Evolutionary conservation across 2,113 vertebrate genomes (phyloP), one percentile per base, ranked within the genome.

Genomic region (Mirounga angustirostris): DNA sequence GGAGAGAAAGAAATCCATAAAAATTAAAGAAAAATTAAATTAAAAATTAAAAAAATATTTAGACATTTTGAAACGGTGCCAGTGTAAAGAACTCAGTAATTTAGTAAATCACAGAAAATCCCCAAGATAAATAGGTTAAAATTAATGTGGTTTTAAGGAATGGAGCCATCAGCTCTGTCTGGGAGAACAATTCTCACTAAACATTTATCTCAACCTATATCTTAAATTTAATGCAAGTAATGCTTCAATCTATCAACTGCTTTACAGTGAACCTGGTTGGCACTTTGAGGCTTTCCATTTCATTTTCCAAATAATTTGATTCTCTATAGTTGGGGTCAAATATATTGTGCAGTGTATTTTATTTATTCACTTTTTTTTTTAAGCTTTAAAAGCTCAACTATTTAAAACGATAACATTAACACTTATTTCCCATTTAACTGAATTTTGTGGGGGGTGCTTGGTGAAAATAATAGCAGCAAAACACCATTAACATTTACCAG

Each of bases 71-170:
- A 91, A 91, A 79, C 79, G 89, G 30, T 74, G 28, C 21, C 89
- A 52, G 12, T 90, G 0, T 93, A 95, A 96, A 93, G 33, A 81
- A 96, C 63, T 90, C n/a, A 43, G 13, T 74, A 78, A 69, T 71
- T 94, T 54, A 61, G 28, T 67, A 58, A 90, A 87, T 86, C 30
- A 90, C 0, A 63, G 90, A 30, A 97, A 94, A 83, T 96, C 30
- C 40, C 67, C 30, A 79, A 82, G 14, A 73, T 43, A 83, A 28
- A 89, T 95, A 67, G 24, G 3, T 73, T 93, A 82, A 71, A 92
- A 59, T 96, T 65, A 94, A 90, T 79, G 33, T 71, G 76, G 15
- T 80, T 92, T 94, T 94, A 91, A 79, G 63, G 58, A 91, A 74
- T 52, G 63, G 73, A 88, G 46, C 52, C 63, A 83, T 76, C 3